Conservation (phyloP, 2,797 vertebrate genomes). For the Poeciliopsis paucimaculata region DNA sequence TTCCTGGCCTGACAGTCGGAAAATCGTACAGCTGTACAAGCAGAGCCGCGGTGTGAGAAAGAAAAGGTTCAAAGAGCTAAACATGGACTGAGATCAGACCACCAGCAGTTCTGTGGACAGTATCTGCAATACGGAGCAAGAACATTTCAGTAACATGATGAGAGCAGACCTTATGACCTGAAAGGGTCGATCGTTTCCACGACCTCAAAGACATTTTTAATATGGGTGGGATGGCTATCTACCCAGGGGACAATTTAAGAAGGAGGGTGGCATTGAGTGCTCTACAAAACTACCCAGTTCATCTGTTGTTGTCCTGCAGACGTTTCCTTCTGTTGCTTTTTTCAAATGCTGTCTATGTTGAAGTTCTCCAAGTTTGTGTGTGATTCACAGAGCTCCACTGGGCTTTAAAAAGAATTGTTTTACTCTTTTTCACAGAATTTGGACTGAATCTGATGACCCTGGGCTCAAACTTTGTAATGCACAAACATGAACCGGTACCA, state of each 20-base stretch:
- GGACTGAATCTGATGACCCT: neutral
- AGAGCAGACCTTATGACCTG: neutral
- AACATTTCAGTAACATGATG: neutral
- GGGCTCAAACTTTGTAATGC: neutral
- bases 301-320: neutral
- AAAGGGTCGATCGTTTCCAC: neutral
- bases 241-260: neutral
- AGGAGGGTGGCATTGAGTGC: neutral
- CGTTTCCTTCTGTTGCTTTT: neutral
- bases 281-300: neutral
- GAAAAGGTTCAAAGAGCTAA: conserved; percentile 21
- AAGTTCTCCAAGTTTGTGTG: too few relatives aligned
- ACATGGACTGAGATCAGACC: conserved; percentile 18
- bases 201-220: too few relatives aligned
- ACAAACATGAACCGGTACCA: neutral
- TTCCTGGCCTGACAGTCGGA: conserved; percentile 10
- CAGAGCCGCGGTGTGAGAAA: conserved; percentile 33
- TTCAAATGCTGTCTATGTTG: too few relatives aligned
- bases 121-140: conserved; percentile 26
- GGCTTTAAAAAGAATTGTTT: neutral
- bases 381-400: neutral
- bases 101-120: conserved; percentile 11
- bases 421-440: neutral
- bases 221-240: neutral
- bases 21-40: conserved; percentile 69